Percentiles rank a stretch among this genome's conserved stretches.
Conservation (phyloP, 2,888 invertebrate genomes). For the Dascillus cervinus region DNA sequence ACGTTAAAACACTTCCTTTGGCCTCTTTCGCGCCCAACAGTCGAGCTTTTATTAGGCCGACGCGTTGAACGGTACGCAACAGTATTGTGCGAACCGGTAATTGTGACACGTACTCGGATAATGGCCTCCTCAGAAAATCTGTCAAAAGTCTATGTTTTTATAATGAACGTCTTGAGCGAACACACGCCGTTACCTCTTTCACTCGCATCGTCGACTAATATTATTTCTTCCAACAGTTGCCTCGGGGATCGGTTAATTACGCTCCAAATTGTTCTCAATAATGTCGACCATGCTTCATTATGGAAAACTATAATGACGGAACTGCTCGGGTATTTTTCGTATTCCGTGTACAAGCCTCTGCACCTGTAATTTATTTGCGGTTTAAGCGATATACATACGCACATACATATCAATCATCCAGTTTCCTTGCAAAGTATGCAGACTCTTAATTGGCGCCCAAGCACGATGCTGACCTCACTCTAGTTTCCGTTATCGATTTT, state of each 20-base stretch:
- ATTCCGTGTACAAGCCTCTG: constrained; percentile 47
- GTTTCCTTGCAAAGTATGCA: too few species aligned
- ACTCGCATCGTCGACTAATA: constrained; percentile 85
- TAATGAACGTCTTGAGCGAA: too few species aligned
- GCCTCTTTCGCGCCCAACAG: constrained; percentile 68
- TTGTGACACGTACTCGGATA: constrained; percentile 59
- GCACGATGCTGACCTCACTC: too few species aligned
- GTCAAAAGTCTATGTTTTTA: constrained; percentile 4
- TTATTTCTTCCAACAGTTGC: constrained; percentile 69
- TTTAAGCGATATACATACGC: too few species aligned
- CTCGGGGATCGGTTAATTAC: constrained; percentile 83
- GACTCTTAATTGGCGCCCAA: too few species aligned
- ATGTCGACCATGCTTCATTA: constrained; percentile 98
- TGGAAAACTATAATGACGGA: constrained; percentile 96
- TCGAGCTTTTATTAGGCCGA: constrained; percentile 77
- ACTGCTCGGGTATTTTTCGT: constrained; percentile 69
- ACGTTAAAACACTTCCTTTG: constrained; percentile 71
- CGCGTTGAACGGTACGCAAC: constrained; percentile 56
- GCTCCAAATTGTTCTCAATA: constrained; percentile 90
- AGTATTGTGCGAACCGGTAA: constrained; percentile 58
- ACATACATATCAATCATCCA: too few species aligned
- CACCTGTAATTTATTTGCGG: constrained; percentile 47
- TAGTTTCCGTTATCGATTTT: too few species aligned
- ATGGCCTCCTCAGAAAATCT: constrained; percentile 54
- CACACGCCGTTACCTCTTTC: constrained; percentile 60